Evolutionary conservation across 2,797 vertebrate genomes (phyloP), one percentile per base, ranked within the genome.

Genomic region (Macropodus opercularis): DNA sequence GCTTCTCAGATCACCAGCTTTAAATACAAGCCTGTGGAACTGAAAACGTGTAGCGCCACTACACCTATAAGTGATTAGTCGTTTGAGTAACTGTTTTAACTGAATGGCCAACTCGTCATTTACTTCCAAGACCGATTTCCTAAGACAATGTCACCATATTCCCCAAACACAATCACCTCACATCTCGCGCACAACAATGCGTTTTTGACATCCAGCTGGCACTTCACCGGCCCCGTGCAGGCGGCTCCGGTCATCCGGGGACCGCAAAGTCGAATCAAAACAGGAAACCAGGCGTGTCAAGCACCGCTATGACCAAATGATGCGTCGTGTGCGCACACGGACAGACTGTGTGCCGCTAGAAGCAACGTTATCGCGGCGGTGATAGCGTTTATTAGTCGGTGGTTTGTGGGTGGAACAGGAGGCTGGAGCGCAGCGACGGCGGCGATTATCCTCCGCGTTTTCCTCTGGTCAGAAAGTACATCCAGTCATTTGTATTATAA

Each of bases 401-500:
- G 5, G 56, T 53, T 43, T 23, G 52, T 43, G 55, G 22, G 21
- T 15, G 23, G 32, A 47, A 9, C 22, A 29, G 46, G 48, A 54
- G 55, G 59, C 41, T 22, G 50, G 50, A 17, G 59, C 24, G 31
- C 42, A 21, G 31, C 46, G 29, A 47, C 8, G 59, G 44, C 51
- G 57, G 57, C 18, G 38, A 19, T 26, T 24, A 40, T 48, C 57
- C 48, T 57, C 34, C 40, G 23, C 42, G 58, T 61, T 72, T 63
- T 41, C 24, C 43, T 52, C 59, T 79, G 72, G 67, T 56, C 58
- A 79, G 69, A 17, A 23, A 19, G 31, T n/a, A 31, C 53, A 21
- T 72, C 77, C 72, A 58, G 73, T 72, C 64, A 77, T 64, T 67
- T 79, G 59, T 70, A 12, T 67, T 18, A 40, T 75, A 65, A 66